phyloP scores from a whole-genome alignment of 2,888 invertebrate genomes.

The Leptinotarsa rubiginosa region DNA sequence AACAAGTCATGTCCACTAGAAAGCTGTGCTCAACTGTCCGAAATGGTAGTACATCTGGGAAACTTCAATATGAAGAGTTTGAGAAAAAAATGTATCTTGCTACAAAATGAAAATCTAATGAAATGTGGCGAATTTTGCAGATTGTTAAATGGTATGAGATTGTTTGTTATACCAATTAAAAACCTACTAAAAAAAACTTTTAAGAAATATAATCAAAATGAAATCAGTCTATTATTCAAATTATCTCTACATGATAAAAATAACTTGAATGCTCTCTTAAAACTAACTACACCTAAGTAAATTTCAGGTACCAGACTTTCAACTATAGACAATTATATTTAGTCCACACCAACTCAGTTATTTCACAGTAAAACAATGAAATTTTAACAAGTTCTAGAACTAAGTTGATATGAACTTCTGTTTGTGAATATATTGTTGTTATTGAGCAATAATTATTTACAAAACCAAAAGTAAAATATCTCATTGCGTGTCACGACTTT shows the following conservation, averaged over 20 bases:
- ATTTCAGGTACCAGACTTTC: constrained; percentile 58
- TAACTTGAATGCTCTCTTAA: constrained; percentile 44
- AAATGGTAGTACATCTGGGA: no score
- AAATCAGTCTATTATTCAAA: constrained; percentile 23
- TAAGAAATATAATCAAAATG: background rate
- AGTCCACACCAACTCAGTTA: constrained; percentile 39
- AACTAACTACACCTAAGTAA: constrained; percentile 55
- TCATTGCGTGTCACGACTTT: background rate
- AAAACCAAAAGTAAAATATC: constrained; percentile 30
- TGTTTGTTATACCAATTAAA: background rate
- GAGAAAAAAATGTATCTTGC: constrained; percentile 20
- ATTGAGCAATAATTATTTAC: constrained; percentile 42
- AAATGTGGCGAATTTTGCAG: background rate
- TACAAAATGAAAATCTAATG: background rate
- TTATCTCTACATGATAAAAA: constrained; percentile 36
- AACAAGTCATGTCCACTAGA: background rate
- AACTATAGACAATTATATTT: constrained; percentile 42
- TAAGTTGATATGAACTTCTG: constrained; percentile 32
- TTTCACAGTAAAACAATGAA: background rate
- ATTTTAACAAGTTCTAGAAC: background rate
- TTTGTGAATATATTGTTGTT: constrained; percentile 34
- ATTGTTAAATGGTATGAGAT: background rate
- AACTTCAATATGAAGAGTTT: constrained; percentile 22
- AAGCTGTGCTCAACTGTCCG: background rate
- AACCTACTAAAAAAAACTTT: background rate